Base-by-base conservation (phyloP, 2,888 invertebrate species). In the Tortricodes alternella region DNA sequence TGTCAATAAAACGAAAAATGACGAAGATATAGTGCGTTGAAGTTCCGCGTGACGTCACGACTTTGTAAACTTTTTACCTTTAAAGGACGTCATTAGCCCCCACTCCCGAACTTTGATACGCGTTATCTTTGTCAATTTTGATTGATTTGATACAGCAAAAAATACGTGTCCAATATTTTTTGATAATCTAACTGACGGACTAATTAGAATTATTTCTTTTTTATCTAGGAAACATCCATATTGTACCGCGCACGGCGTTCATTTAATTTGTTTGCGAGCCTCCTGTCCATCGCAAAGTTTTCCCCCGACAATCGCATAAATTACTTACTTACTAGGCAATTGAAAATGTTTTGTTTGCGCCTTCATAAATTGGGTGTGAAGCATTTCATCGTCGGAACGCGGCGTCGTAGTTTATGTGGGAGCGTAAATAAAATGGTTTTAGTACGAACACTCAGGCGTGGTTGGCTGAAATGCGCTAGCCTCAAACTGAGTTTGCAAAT, bases 221-320 rank as follows among this genome's bases (percentile, higher is more conserved):
- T n/a, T n/a, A n/a, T n/a, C n/a, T n/a, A n/a, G n/a, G n/a, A n/a
- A n/a, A n/a, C n/a, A n/a, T n/a, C n/a, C n/a, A n/a, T n/a, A n/a
- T n/a, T n/a, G n/a, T n/a, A n/a, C 58, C 53, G 52, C 49, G 53
- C 58, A 49, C 48, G 59, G 56, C 58, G 46, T 43, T 48, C 66
- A 72, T 76, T 76, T 73, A 67, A 73, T 74, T 73, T 76, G 73
- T 76, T 76, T 75, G 62, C 56, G 65, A 27, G 37, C 29, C 44
- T 11, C 19, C 24, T 27, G 35, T 37, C 35, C 39, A 39, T 46
- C n/a, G 34, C 48, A 15, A 35, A 55, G 46, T 53, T 39, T 46
- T 44, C 32, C 18, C 19, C 34, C 15, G 8, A 4, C 46, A 29
- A 11, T 46, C 2, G 15, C 34, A 49, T 49, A 35, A 48, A 55